Base-by-base conservation (phyloP, 1,140 invertebrate species). In the Diabrotica virgifera region DNA sequence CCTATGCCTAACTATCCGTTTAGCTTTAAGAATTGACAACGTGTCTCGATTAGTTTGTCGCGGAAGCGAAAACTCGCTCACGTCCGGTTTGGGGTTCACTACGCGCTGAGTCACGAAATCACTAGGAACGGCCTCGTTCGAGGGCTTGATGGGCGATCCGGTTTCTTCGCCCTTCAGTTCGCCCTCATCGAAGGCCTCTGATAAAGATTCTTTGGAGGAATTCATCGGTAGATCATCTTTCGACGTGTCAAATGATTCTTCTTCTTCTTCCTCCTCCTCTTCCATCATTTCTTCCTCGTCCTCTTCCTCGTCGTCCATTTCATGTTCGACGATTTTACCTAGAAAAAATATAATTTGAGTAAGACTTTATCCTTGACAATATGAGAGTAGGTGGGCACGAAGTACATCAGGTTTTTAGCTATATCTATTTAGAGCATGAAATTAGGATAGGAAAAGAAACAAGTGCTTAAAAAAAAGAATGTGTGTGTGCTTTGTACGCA, bases 21-120 rank as follows among this genome's bases (percentile, higher is more conserved):
- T 79, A 5, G 77, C 69, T 69, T 78, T 78, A 54, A 79, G 69
- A 65, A 76, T 77, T 14, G 72, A 76, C 59, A 79, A 66, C 50
- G 77, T 74, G 36, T 77, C 75, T 63, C 70, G 71, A 66, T 72
- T 75, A 35, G 62, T 70, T 62, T 68, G 70, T 62, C 71, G 71
- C n/a, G 70, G 68, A 4, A 73, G n/a, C n/a, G n/a, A n/a, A 63
- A 73, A 67, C 63, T 76, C 72, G 67, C 66, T 70, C n/a, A 75
- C 12, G 59, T 73, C 65, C 7, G 72, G 68, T 66, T 72, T 75
- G n/a, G 72, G 59, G 52, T 62, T 62, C 52, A 69, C 50, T 14
- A 57, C 64, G 36, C 64, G 11, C 54, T 65, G 65, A 9, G 52
- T 40, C 24, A 69, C 63, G 35, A 62, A 63, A 63, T 74, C 71